Evolutionary conservation across 2,113 vertebrate species (phyloP).

Genomic region (Micronycteris hirsuta): DNA sequence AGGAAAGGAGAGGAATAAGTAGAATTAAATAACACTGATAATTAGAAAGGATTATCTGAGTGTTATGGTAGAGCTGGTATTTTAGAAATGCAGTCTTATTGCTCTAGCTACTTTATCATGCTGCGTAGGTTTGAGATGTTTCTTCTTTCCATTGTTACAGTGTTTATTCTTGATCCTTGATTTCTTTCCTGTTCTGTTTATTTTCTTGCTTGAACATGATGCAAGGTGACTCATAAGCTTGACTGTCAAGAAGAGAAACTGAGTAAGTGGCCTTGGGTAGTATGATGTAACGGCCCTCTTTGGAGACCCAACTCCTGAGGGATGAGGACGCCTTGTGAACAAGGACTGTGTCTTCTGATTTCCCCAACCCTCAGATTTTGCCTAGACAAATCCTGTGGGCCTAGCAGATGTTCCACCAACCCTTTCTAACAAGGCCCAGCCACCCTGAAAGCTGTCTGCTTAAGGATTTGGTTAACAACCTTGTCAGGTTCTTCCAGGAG

Average conservation of each 20-base stretch:
- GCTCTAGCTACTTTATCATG: not conserved
- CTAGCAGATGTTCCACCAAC: not conserved
- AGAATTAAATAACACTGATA: conserved; percentile 22
- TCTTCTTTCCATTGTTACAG: not conserved
- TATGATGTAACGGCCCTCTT: not conserved
- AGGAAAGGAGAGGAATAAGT: not conserved
- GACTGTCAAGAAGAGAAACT: not conserved
- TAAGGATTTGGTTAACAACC: conserved; percentile 52
- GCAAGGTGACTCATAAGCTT: conserved; percentile 28
- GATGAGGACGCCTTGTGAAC: not conserved
- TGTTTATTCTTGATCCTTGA: conserved; percentile 37
- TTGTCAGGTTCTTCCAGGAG: conserved; percentile 43
- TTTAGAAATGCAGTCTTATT: not conserved
- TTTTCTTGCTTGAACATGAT: conserved; percentile 44
- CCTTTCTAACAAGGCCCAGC: not conserved
- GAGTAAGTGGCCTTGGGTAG: conserved; percentile 9
- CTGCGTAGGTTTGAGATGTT: not conserved
- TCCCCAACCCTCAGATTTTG: not conserved
- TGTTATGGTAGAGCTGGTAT: conserved; percentile 17
- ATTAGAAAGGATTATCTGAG: not conserved
- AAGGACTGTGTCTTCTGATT: not conserved
- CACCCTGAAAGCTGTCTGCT: conserved; percentile 22
- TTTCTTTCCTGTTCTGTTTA: conserved; percentile 8
- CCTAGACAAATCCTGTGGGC: not conserved
- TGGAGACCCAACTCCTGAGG: not conserved